Percentiles rank a stretch among this genome's conserved stretches.
Evolutionary conservation across 2,888 invertebrate genomes (phyloP).

Genomic region (Polymixis lichenea): DNA sequence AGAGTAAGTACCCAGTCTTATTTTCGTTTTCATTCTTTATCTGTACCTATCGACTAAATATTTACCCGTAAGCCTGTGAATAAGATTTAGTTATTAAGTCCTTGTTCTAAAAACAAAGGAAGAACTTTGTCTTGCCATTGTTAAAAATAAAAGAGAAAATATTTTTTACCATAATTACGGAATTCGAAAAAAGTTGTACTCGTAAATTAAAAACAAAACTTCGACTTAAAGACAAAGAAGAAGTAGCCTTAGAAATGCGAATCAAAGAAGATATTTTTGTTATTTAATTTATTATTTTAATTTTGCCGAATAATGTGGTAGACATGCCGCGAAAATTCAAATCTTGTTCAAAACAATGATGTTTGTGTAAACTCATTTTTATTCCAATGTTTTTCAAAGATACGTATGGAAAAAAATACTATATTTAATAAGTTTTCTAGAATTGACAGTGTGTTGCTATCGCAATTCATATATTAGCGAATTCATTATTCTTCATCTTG

Average conservation of each 20-base stretch:
- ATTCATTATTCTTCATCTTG: neutral
- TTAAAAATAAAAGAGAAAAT: conserved; percentile 30
- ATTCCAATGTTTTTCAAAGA: neutral
- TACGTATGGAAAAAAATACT: neutral
- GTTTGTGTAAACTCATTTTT: neutral
- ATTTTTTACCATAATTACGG: conserved; percentile 14
- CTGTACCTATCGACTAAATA: neutral
- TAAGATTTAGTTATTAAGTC: conserved; percentile 17
- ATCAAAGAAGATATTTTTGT: conserved; percentile 6
- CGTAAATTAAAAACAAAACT: conserved; percentile 50
- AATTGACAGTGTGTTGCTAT: neutral
- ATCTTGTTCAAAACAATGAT: neutral
- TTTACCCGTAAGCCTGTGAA: neutral
- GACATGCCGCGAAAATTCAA: neutral
- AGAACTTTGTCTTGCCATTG: conserved; percentile 30
- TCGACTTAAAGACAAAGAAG: conserved; percentile 25
- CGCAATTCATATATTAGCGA: neutral
- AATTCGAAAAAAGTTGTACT: conserved; percentile 22
- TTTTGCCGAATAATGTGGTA: neutral
- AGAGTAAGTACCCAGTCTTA: neutral
- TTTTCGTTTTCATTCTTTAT: neutral
- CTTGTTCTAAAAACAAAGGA: conserved; percentile 20
- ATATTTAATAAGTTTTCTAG: no score
- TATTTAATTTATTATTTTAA: neutral
- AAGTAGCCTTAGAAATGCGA: conserved; percentile 21